phyloP scores from a whole-genome alignment of 2,113 vertebrate genomes.

The Podiceps cristatus region DNA sequence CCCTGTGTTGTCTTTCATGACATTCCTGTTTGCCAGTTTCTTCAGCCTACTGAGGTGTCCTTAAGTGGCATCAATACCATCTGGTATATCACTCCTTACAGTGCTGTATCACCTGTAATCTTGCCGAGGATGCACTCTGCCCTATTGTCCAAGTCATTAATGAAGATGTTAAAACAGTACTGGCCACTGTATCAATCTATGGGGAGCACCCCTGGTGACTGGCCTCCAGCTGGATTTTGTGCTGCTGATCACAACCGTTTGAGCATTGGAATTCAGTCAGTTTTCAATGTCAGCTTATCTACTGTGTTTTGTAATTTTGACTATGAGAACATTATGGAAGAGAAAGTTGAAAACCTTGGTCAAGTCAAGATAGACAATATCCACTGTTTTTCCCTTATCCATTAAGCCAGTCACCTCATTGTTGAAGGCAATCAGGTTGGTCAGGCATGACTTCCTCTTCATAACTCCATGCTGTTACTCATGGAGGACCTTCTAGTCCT shows the following conservation, averaged over 20 bases:
- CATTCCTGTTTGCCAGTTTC: background rate
- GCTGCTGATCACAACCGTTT: background rate
- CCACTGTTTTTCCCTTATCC: background rate
- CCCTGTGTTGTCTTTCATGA: background rate
- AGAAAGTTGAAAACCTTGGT: background rate
- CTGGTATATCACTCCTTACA: background rate
- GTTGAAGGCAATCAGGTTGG: background rate
- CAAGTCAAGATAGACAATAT: background rate
- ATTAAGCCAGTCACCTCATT: background rate
- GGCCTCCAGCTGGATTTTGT: background rate
- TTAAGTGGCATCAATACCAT: background rate
- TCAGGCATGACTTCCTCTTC: background rate
- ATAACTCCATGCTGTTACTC: background rate
- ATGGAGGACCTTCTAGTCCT: background rate
- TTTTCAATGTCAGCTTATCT: background rate
- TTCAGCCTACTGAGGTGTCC: background rate
- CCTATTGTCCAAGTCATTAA: background rate
- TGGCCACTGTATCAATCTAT: background rate
- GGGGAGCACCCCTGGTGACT: background rate
- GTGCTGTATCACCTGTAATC: background rate
- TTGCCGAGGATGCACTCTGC: background rate
- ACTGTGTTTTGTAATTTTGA: too few species aligned
- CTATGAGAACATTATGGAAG: background rate
- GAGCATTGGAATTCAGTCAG: background rate
- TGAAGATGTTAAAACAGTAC: background rate